Evolutionary conservation across 2,797 vertebrate species (phyloP).

Genomic region (Glossophaga mutica): DNA sequence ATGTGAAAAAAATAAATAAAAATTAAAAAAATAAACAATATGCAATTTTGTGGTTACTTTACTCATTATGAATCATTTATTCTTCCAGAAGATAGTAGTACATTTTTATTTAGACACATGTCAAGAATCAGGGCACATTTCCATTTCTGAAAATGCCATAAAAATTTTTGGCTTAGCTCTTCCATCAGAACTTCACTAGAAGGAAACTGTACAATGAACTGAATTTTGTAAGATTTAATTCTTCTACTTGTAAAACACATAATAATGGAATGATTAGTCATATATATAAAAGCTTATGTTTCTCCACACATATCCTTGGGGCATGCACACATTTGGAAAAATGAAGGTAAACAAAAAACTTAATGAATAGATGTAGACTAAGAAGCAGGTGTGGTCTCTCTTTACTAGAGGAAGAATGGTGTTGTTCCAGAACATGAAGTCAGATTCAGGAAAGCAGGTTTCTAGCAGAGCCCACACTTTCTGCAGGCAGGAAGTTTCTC

Average conservation of each 20-base stretch:
- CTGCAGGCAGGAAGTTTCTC: not conserved
- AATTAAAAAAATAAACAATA: not conserved
- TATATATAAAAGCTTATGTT: not conserved
- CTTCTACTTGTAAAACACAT: not conserved
- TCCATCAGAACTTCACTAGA: not conserved
- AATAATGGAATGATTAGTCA: not conserved
- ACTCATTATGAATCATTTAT: not conserved
- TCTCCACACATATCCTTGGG: not conserved
- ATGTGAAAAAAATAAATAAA: too few relatives aligned
- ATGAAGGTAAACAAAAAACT: not conserved
- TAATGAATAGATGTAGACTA: not conserved
- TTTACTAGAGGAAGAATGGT: not conserved
- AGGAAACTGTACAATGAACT: not conserved
- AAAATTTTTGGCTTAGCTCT: not conserved
- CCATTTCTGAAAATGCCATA: not conserved
- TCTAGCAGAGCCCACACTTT: not conserved
- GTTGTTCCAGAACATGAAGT: not conserved
- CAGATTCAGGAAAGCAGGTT: not conserved
- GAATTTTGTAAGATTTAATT: not conserved
- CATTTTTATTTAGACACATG: not conserved
- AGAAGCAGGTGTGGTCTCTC: not conserved
- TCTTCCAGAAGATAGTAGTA: not conserved
- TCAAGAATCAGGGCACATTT: slow-evolving; percentile 14
- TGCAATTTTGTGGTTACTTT: not conserved
- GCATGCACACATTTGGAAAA: not conserved